A percentile compares a stretch with the other conserved stretches of the same genome.
Conservation (phyloP, 2,797 vertebrate species). For the Aulostomus chinensis region DNA sequence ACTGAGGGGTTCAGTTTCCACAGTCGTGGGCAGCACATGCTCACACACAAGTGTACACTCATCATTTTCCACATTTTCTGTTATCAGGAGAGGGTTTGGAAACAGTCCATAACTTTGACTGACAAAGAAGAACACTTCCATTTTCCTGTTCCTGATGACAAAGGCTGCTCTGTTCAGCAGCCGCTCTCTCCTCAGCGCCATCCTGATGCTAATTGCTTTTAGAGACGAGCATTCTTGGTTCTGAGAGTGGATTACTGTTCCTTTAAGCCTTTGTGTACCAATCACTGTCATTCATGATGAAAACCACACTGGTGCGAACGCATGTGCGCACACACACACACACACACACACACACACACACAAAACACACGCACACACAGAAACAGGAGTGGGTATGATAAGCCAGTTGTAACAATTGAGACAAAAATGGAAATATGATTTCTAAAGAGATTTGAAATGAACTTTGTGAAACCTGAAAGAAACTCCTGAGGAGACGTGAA, state of each 20-base stretch:
- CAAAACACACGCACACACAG: background rate
- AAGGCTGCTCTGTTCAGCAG: constrained; percentile 54
- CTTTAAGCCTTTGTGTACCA: constrained; percentile 11
- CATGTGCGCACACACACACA: background rate
- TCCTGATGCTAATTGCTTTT: constrained; percentile 50
- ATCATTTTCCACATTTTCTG: constrained; percentile 63
- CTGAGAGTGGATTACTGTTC: constrained; percentile 31
- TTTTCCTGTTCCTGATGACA: constrained; percentile 62
- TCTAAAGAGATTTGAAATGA: constrained; percentile 10
- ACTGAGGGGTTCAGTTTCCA: constrained; percentile 63
- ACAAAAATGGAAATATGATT: constrained; percentile 20
- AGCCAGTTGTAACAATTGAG: background rate
- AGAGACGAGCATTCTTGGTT: constrained; percentile 30
- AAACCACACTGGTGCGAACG: constrained; percentile 11
- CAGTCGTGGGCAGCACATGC: constrained; percentile 19
- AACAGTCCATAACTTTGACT: constrained; percentile 67
- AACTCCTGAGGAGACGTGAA: constrained; percentile 17
- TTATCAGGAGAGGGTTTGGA: constrained; percentile 61
- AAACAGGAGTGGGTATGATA: background rate
- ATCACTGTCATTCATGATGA: constrained; percentile 41
- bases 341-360: constrained; percentile 4
- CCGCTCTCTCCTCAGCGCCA: constrained; percentile 4
- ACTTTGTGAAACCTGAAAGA: constrained; percentile 8
- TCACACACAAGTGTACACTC: constrained; percentile 30
- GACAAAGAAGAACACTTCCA: constrained; percentile 68